Evolutionary conservation across 2,888 invertebrate species (phyloP).

Genomic region (Lampropteryx suffumata): DNA sequence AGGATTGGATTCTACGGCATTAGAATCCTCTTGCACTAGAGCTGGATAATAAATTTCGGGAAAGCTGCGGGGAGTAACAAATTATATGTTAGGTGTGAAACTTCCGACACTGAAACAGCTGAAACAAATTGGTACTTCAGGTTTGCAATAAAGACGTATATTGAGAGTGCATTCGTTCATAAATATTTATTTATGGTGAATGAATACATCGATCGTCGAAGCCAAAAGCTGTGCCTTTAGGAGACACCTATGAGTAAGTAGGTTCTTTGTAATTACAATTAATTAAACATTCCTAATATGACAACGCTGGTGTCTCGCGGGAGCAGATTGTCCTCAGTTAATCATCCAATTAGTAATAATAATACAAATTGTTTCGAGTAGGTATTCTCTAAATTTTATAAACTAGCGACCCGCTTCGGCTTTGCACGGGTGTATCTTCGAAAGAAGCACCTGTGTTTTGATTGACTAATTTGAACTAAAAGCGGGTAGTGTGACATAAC

Average conservation of each 20-base stretch:
- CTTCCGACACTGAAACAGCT: background rate
- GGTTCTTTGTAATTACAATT: background rate
- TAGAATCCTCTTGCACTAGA: constrained; percentile 3
- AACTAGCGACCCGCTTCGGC: no score
- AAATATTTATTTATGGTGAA: no score
- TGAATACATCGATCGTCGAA: constrained; percentile 3
- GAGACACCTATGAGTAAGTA: no score
- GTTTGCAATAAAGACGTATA: background rate
- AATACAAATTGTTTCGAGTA: background rate
- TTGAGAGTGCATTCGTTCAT: constrained; percentile 14
- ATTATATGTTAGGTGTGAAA: constrained; percentile 9
- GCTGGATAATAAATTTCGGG: constrained; percentile 8
- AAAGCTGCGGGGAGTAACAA: constrained; percentile 5
- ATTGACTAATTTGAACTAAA: no score
- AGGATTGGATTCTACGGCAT: background rate
- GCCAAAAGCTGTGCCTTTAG: background rate
- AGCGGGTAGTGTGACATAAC: no score
- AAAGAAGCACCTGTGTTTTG: no score
- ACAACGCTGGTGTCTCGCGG: constrained; percentile 4
- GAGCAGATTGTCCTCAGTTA: constrained; percentile 17
- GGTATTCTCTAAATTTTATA: no score
- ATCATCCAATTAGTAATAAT: constrained; percentile 17
- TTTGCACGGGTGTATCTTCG: no score
- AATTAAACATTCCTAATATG: constrained; percentile 13
- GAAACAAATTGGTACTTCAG: constrained; percentile 2